Base-by-base conservation (phyloP, 2,888 invertebrate species). In the Bursaphelenchus okinawaensis region DNA sequence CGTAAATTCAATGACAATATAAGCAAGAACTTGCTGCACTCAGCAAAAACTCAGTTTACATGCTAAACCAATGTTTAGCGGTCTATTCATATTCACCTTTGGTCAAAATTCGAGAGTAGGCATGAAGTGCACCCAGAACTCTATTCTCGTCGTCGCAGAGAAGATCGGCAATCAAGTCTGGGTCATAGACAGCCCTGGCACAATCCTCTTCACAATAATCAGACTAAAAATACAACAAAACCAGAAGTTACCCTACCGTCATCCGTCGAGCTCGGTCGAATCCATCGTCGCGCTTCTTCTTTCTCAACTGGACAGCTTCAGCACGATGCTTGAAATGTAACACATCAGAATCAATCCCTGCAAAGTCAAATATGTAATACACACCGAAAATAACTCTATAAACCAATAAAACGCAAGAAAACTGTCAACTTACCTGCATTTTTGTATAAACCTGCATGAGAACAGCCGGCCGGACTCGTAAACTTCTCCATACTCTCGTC, bases 251-350 rank as follows among this genome's bases (percentile, higher is more conserved):
- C 27, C 27, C 57, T 12, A 56, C 22, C 9, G 1, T 16, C 29
- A 12, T 26, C 3, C 20, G 24, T 23, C 60, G 60, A 9, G 31
- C 26, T 29, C 27, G 20, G 19, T 22, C 60, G 24, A 59, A 59
- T 8, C 40, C 26, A 59, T 28, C 60, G 16, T 22, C 20, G 6
- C 64, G 63, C 64, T 64, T 64, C 52, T 64, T 65, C 60, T 63
- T 65, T 4, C 64, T 58, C 6, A 64, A 19, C 52, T 64, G 52
- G 19, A 63, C 60, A 12, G 60, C 40, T 20, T 59, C 60, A 16
- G 31, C 1, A 27, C 60, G 60, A 19, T 59, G 60, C 24, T 59
- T 59, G 24, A 40, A 50, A 40, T 59, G 51, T 4, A 59, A 9
- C 12, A 19, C 31, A 7, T 29, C 23, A 50, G 40, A 20, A 4